A percentile compares a stretch with the other conserved stretches of the same genome.
phyloP scores from a whole-genome alignment of 2,888 invertebrate genomes.

The Diarsia brunnea region DNA sequence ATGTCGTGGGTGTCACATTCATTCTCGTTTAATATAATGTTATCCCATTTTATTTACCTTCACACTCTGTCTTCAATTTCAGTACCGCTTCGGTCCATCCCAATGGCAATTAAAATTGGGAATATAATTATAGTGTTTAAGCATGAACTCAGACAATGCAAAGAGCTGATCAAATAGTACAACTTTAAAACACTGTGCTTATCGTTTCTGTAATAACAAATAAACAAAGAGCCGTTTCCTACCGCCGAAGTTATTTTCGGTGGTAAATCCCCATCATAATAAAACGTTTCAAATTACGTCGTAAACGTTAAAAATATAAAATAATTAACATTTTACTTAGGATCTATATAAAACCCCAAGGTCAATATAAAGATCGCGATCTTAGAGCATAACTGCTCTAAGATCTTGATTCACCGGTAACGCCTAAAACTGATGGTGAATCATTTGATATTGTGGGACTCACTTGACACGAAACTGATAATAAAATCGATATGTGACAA shows the following conservation, averaged over 20 bases:
- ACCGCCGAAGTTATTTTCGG: not conserved
- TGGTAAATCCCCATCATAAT: conserved; percentile 24
- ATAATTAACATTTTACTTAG: conserved; percentile 14
- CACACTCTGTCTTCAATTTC: not conserved
- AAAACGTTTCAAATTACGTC: not conserved
- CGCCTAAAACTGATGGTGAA: conserved; percentile 23
- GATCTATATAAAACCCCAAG: conserved; percentile 30
- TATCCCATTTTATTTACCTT: not conserved
- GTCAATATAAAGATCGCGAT: conserved; percentile 19
- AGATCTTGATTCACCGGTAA: not conserved
- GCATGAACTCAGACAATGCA: not conserved
- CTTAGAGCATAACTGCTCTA: conserved; percentile 35
- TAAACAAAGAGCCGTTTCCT: not conserved
- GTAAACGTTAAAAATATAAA: conserved; percentile 8
- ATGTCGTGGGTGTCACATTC: not conserved
- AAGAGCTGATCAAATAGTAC: not conserved
- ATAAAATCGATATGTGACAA: conserved; percentile 27
- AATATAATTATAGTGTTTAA: too few species aligned
- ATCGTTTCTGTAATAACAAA: not conserved
- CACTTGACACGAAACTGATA: conserved; percentile 12
- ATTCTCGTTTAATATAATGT: not conserved
- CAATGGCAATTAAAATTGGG: not conserved
- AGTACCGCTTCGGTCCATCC: not conserved
- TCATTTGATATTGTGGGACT: conserved; percentile 35
- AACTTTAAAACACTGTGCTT: not conserved